A percentile compares a stretch with the other conserved stretches of the same genome.
phyloP scores from a whole-genome alignment of 2,797 vertebrate species.

The Peromyscus eremicus region DNA sequence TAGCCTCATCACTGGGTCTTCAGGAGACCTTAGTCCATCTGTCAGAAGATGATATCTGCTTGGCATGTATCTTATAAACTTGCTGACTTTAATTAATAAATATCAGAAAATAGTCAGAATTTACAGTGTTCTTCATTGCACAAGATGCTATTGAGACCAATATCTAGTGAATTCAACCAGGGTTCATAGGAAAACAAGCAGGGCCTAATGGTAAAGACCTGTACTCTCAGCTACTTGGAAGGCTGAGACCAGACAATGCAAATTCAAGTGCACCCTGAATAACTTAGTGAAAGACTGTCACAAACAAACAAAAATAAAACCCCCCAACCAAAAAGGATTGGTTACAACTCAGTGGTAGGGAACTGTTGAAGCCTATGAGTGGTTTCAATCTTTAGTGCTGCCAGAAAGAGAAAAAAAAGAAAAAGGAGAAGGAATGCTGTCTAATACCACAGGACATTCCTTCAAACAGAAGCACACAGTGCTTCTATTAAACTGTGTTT shows the following conservation, averaged over 20 bases:
- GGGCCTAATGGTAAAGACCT: neutral
- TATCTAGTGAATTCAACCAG: conserved; percentile 37
- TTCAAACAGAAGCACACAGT: conserved; percentile 38
- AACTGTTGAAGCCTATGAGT: neutral
- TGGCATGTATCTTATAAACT: conserved; percentile 70
- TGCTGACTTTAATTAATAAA: conserved; percentile 66
- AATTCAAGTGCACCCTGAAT: neutral
- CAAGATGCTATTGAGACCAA: neutral
- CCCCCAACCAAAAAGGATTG: neutral
- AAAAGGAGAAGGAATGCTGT: neutral
- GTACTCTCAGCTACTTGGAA: neutral
- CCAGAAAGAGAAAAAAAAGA: no score
- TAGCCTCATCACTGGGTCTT: neutral
- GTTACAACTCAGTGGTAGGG: neutral
- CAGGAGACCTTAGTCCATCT: conserved; percentile 49
- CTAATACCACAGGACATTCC: conserved; percentile 34
- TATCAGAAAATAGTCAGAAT: conserved; percentile 65
- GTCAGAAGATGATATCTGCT: conserved; percentile 57
- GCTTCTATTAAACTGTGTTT: conserved; percentile 42
- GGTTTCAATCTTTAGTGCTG: neutral
- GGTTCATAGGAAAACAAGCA: neutral
- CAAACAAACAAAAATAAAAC: neutral
- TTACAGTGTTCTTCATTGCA: neutral
- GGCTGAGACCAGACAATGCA: neutral
- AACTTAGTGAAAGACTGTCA: neutral